phyloP scores from a whole-genome alignment of 2,888 invertebrate genomes.

The Nemapogon koenigi region DNA sequence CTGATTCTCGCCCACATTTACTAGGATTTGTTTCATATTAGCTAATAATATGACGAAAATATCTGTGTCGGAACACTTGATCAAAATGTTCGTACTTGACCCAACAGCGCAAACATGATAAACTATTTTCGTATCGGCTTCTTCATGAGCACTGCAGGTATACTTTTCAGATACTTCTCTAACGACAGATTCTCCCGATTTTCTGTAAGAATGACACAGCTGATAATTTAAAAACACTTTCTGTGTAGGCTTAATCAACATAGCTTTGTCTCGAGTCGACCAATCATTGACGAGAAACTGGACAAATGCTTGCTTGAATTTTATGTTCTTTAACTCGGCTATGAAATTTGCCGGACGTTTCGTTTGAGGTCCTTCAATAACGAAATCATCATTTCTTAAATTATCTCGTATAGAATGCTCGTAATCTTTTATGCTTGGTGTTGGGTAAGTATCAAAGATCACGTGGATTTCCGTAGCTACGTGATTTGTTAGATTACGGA shows the following conservation, averaged over 20 bases:
- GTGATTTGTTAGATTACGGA: background rate
- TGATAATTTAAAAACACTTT: background rate
- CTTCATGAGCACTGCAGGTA: constrained; percentile 6
- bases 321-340: background rate
- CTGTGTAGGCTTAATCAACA: background rate
- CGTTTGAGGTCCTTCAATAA: background rate
- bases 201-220: background rate
- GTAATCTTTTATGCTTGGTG: background rate
- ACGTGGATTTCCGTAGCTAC: background rate
- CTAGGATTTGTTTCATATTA: constrained; percentile 3
- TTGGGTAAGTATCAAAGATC: background rate
- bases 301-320: constrained; percentile 2
- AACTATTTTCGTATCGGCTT: constrained; percentile 3
- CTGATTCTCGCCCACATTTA: constrained; percentile 5
- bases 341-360: background rate
- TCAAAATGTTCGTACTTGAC: constrained; percentile 4
- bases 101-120: constrained; percentile 5
- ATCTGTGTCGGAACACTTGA: constrained; percentile 5
- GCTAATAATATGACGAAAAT: constrained; percentile 3
- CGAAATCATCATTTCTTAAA: background rate
- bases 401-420: background rate
- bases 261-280: background rate
- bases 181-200: background rate
- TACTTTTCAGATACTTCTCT: constrained; percentile 6
- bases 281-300: constrained; percentile 1